Percentiles rank a stretch among this genome's conserved stretches.
Evolutionary conservation across 2,888 invertebrate genomes (phyloP).

Genomic region (Oasisia sp.): DNA sequence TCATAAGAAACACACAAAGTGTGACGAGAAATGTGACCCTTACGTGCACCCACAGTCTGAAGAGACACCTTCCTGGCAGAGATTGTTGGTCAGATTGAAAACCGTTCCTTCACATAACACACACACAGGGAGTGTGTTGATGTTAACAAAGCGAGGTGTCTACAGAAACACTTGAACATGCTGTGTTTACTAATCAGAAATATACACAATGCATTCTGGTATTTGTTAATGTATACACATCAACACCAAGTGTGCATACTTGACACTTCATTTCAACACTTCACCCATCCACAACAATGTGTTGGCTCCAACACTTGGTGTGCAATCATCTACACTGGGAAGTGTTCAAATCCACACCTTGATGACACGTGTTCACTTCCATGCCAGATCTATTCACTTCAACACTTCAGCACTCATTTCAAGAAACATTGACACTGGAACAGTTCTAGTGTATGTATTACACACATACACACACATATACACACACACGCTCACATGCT

Average conservation of each 20-base stretch:
- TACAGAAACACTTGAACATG: neutral
- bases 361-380: neutral
- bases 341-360: neutral
- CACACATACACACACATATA: neutral
- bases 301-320: neutral
- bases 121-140: neutral
- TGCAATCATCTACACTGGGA: neutral
- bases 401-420: neutral
- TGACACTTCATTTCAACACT: neutral
- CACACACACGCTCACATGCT: neutral
- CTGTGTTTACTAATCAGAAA: neutral
- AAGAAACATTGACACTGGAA: neutral
- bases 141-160: neutral
- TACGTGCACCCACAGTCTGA: no score
- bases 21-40: no score
- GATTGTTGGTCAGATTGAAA: no score
- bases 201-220: neutral
- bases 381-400: neutral
- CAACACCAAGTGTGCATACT: neutral
- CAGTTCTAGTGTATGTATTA: slow-evolving; percentile 23
- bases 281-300: neutral
- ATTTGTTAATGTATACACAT: neutral
- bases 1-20: no score
- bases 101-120: no score
- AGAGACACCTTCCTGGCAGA: no score